Evolutionary conservation across 2,797 vertebrate species (phyloP).

Genomic region (Gymnothorax javanicus): DNA sequence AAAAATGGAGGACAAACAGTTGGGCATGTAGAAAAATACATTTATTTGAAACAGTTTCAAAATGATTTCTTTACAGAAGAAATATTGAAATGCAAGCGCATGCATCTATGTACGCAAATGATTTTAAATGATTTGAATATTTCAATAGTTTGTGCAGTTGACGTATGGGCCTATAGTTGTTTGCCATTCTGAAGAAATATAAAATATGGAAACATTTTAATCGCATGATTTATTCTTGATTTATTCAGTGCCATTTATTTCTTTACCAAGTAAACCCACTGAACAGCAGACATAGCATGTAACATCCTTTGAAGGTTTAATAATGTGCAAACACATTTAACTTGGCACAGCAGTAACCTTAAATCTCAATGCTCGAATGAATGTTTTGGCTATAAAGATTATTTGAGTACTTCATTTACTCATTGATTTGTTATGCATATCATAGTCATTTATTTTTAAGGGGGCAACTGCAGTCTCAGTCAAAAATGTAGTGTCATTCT

Average conservation of each 20-base stretch:
- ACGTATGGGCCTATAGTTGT: constrained; percentile 66
- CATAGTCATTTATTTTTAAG: constrained; percentile 22
- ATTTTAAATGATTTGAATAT: constrained; percentile 39
- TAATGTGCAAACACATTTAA: background rate
- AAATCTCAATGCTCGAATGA: background rate
- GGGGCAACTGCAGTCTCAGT: constrained; percentile 62
- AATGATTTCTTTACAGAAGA: constrained; percentile 93
- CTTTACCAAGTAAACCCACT: background rate
- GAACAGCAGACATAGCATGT: background rate
- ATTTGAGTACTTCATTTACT: background rate
- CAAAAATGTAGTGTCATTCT: constrained; percentile 24
- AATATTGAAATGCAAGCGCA: constrained; percentile 86
- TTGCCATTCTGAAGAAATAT: constrained; percentile 50
- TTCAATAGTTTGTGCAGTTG: constrained; percentile 62
- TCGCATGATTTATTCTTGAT: background rate
- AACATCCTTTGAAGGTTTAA: no score
- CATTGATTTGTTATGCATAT: background rate
- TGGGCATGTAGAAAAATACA: constrained; percentile 89
- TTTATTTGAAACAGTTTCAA: constrained; percentile 98
- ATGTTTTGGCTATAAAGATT: background rate
- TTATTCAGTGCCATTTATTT: background rate
- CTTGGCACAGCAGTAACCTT: background rate
- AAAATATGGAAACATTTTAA: background rate
- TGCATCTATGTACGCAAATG: constrained; percentile 64
- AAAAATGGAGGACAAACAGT: background rate